Percentiles rank a stretch among this genome's conserved stretches.
These are phyloP conservation scores for Rattus rattus DNA, from an alignment of 2,113 vertebrate genomes.

Conservation along the genomic window DNA sequence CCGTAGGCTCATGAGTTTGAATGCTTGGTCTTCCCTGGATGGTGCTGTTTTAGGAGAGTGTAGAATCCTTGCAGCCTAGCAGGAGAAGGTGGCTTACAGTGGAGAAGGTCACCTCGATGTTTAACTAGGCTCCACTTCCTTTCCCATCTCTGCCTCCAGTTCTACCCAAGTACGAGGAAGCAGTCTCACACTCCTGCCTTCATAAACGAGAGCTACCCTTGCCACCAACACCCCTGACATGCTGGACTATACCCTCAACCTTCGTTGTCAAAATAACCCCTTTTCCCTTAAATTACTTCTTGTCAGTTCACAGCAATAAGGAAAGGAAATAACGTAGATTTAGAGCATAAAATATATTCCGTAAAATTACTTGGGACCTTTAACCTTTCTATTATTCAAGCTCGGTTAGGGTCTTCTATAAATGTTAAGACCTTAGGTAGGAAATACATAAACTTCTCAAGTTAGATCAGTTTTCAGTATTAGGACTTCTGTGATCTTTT, in stretches of 20 bases:
- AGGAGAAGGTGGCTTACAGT: not conserved
- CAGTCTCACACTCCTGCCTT: too few relatives aligned
- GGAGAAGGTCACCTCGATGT: not conserved
- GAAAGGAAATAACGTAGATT: not conserved
- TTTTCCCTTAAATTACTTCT: not conserved
- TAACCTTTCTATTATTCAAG: not conserved
- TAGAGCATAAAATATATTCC: not conserved
- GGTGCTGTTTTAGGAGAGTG: not conserved
- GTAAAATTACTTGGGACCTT: not conserved
- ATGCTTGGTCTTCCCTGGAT: not conserved
- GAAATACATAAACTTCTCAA: conserved; percentile 23
- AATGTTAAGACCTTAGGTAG: not conserved
- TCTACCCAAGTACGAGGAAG: not conserved
- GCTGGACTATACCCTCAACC: not conserved
- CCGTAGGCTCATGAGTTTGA: not conserved
- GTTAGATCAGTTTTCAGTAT: conserved; percentile 16
- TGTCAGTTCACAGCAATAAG: not conserved
- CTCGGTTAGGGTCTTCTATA: not conserved
- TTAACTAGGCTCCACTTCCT: not conserved
- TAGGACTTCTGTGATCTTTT: conserved; percentile 52
- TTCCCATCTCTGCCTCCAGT: not conserved
- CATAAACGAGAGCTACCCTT: not conserved
- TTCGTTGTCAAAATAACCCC: not conserved
- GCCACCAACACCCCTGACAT: not conserved
- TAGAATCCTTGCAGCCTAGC: not conserved